Evolutionary conservation across 2,888 invertebrate genomes (phyloP).

Genomic region (Penaeus monodon): DNA sequence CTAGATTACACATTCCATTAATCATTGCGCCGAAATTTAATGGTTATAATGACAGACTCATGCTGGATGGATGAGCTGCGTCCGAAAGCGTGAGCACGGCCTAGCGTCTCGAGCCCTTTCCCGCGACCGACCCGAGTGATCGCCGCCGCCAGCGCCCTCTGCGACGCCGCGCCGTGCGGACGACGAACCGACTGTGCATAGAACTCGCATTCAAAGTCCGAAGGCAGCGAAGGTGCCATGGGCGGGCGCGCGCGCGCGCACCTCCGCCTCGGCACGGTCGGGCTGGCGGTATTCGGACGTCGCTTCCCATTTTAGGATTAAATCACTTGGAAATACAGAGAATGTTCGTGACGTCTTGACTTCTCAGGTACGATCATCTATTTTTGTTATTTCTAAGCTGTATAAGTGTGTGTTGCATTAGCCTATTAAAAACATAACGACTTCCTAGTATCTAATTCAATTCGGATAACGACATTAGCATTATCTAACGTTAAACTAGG

Average conservation of each 20-base stretch:
- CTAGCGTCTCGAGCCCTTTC: background rate
- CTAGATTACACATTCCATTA: slow-evolving; percentile 59
- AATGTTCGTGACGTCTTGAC: slow-evolving; percentile 42
- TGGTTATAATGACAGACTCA: slow-evolving; percentile 55
- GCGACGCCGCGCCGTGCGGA: background rate
- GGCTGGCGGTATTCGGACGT: slow-evolving; percentile 38
- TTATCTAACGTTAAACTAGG: slow-evolving; percentile 55
- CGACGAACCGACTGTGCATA: background rate
- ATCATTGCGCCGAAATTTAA: slow-evolving; percentile 53
- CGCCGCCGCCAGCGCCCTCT: slow-evolving; percentile 3
- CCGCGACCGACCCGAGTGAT: background rate
- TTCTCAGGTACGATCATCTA: slow-evolving; percentile 4
- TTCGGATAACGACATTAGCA: slow-evolving; percentile 54
- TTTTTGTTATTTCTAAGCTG: slow-evolving; percentile 4
- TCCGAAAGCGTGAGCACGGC: slow-evolving; percentile 30
- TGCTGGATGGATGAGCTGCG: slow-evolving; percentile 43
- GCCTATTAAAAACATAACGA: slow-evolving; percentile 31
- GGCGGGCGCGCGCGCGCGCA: background rate
- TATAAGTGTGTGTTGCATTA: slow-evolving; percentile 8
- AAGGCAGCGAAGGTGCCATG: background rate
- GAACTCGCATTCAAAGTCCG: background rate
- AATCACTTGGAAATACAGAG: slow-evolving; percentile 55
- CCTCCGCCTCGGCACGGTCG: slow-evolving; percentile 12
- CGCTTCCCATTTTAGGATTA: slow-evolving; percentile 55
- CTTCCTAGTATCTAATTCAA: slow-evolving; percentile 47